Percentiles rank a stretch among this genome's conserved stretches.
Evolutionary conservation across 2,888 invertebrate genomes (phyloP).

Genomic region (Protodeltote pygarga): DNA sequence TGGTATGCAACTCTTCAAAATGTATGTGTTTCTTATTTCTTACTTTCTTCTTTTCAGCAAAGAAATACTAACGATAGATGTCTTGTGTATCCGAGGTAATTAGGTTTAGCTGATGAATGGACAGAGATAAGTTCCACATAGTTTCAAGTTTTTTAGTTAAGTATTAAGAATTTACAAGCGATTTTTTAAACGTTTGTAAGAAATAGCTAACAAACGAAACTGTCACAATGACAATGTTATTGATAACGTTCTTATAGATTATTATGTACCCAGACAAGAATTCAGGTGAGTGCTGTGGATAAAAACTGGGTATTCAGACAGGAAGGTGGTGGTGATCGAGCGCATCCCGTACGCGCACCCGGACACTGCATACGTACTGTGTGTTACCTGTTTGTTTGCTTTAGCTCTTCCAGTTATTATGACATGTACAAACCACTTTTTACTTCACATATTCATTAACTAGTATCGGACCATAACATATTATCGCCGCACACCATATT

Average conservation of each 20-base stretch:
- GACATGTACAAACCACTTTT: conserved; percentile 65
- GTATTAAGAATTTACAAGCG: no score
- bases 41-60: conserved; percentile 68
- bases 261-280: conserved; percentile 53
- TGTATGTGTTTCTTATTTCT: conserved; percentile 50
- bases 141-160: no score
- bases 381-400: conserved; percentile 66
- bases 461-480: conserved; percentile 45
- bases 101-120: not conserved
- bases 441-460: conserved; percentile 50
- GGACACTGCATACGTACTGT: conserved; percentile 75
- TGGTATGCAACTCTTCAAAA: conserved; percentile 57
- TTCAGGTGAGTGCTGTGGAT: conserved; percentile 64
- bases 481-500: conserved; percentile 38
- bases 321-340: conserved; percentile 70
- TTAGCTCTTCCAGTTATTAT: conserved; percentile 71
- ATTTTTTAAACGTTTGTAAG: no score
- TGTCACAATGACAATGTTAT: conserved; percentile 34
- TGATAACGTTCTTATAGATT: conserved; percentile 42
- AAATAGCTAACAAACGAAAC: no score
- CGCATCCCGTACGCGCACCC: conserved; percentile 72
- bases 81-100: not conserved
- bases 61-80: conserved; percentile 1
- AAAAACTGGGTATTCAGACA: conserved; percentile 75
- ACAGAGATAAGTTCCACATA: no score